Evolutionary conservation across 2,797 vertebrate species (phyloP).

Genomic region (Distichodus sexfasciatus): DNA sequence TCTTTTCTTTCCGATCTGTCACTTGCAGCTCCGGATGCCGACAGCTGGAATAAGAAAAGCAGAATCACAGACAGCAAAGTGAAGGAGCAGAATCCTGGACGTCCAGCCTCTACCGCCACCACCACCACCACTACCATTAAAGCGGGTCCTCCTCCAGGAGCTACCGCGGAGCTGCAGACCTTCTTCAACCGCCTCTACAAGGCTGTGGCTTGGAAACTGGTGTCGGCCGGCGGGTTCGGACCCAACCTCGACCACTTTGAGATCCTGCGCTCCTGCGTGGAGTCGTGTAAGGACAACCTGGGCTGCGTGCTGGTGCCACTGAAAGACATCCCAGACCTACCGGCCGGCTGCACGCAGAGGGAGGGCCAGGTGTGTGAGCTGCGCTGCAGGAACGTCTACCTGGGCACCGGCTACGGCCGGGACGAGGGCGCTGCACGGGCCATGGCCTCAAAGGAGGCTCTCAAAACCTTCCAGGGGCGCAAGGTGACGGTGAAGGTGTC

Average conservation of each 20-base stretch:
- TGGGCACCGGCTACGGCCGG: conserved; percentile 94
- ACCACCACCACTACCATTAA: no score
- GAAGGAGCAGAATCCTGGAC: conserved; percentile 5
- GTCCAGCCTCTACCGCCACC: conserved; percentile 14
- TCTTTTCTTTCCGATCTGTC: conserved; percentile 33
- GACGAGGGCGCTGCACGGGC: conserved; percentile 89
- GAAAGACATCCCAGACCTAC: conserved; percentile 92
- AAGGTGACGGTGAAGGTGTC: conserved; percentile 93
- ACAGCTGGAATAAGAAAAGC: conserved; percentile 61
- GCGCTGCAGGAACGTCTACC: conserved; percentile 89
- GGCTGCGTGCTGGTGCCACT: conserved; percentile 90
- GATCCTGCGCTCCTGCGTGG: conserved; percentile 86
- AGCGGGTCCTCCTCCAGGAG: conserved; percentile 64
- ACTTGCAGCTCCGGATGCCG: conserved; percentile 56
- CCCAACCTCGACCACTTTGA: conserved; percentile 89
- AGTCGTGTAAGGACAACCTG: conserved; percentile 89
- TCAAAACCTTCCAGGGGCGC: conserved; percentile 94
- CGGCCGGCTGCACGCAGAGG: conserved; percentile 86
- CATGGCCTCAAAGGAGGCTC: conserved; percentile 93
- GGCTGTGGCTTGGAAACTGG: conserved; percentile 94
- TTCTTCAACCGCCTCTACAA: conserved; percentile 98
- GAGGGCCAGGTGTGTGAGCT: conserved; percentile 96
- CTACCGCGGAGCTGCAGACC: conserved; percentile 85
- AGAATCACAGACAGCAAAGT: conserved; percentile 55
- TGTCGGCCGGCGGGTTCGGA: conserved; percentile 92